phyloP scores from a whole-genome alignment of 2,797 vertebrate species.

The Platalea minor region DNA sequence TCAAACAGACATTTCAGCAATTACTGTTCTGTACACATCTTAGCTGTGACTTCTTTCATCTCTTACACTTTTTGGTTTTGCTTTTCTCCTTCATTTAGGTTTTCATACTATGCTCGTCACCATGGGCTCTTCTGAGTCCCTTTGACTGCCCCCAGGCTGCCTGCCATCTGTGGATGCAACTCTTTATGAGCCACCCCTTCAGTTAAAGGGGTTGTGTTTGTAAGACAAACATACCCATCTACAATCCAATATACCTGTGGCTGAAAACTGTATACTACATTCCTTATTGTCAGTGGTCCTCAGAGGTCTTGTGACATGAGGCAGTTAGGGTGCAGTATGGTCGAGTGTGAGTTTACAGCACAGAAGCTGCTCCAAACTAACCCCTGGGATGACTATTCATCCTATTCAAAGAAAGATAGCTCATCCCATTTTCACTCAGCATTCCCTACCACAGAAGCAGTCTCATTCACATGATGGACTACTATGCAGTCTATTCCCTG shows the following conservation, averaged over 20 bases:
- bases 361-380: not conserved
- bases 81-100: not conserved
- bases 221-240: not conserved
- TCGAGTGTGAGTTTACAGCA: not conserved
- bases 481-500: not conserved
- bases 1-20: not conserved
- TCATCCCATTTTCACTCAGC: not conserved
- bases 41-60: not conserved
- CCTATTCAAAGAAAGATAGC: not conserved
- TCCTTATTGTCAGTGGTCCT: not conserved
- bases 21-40: not conserved
- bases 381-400: not conserved
- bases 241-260: not conserved
- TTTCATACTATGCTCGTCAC: not conserved
- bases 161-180: not conserved
- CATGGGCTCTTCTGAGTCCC: not conserved
- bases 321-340: not conserved
- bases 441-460: not conserved
- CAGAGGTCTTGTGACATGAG: not conserved
- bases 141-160: not conserved
- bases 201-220: not conserved
- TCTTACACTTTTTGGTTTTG: not conserved
- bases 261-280: not conserved
- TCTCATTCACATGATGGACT: not conserved
- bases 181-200: not conserved